Percentiles rank a stretch among this genome's conserved stretches.
These are phyloP conservation scores for Trissolcus brochymenae DNA, from an alignment of 2,888 invertebrate genomes.

Conservation along the genomic window DNA sequence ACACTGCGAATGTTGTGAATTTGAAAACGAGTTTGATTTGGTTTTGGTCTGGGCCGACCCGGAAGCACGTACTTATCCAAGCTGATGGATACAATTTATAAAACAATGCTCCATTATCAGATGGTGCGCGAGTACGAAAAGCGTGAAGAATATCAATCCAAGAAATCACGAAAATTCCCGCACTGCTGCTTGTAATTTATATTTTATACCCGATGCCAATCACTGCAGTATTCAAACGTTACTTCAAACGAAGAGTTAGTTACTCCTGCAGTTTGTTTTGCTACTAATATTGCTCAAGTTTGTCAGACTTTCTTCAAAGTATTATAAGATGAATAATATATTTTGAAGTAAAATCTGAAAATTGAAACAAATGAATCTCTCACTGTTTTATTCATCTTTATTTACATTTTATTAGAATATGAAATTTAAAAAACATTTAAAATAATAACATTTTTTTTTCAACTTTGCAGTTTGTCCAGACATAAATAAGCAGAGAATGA, in stretches of 20 bases:
- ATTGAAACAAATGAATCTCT: too few relatives aligned
- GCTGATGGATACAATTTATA: constrained; percentile 65
- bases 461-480: constrained; percentile 49
- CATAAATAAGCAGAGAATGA: constrained; percentile 72
- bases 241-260: constrained; percentile 45
- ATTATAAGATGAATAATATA: too few relatives aligned
- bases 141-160: constrained; percentile 64
- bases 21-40: constrained; percentile 16
- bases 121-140: constrained; percentile 50
- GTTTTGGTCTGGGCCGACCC: constrained; percentile 27
- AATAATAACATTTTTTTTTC: neutral
- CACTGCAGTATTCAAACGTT: constrained; percentile 70
- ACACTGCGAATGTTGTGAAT: constrained; percentile 22
- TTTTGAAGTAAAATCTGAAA: too few relatives aligned
- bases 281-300: constrained; percentile 17
- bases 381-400: too few relatives aligned
- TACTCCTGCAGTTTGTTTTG: constrained; percentile 54
- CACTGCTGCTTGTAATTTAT: constrained; percentile 70
- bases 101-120: constrained; percentile 71
- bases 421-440: too few relatives aligned
- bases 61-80: constrained; percentile 55
- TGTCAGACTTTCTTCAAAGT: neutral
- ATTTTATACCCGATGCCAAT: constrained; percentile 72
- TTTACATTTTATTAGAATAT: too few relatives aligned
- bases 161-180: constrained; percentile 59